phyloP scores from a whole-genome alignment of 2,797 vertebrate genomes.

The Halcyon chelicuti region DNA sequence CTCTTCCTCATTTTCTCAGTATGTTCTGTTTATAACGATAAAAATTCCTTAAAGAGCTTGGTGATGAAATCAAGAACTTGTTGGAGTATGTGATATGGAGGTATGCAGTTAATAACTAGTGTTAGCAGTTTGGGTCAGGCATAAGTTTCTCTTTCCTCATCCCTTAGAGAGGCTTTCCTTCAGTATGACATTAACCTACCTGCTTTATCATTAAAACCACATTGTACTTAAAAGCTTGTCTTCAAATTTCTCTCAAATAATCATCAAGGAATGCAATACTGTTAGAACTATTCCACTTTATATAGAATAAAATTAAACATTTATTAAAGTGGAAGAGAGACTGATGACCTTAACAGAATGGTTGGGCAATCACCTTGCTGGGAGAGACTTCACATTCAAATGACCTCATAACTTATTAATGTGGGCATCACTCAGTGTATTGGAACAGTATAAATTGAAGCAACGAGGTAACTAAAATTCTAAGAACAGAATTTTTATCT shows the following conservation, averaged over 20 bases:
- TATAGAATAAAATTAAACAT: constrained; percentile 50
- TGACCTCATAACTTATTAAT: constrained; percentile 13
- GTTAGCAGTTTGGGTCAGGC: neutral
- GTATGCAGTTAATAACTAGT: neutral
- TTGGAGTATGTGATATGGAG: neutral
- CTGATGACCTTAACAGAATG: neutral
- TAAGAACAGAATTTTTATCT: neutral
- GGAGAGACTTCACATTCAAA: constrained; percentile 5
- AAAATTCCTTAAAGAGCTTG: neutral
- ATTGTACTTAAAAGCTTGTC: neutral
- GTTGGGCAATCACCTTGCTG: neutral
- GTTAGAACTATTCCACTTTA: neutral
- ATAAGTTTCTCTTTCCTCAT: neutral
- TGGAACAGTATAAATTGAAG: neutral
- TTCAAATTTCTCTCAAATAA: constrained; percentile 31
- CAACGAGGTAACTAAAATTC: neutral
- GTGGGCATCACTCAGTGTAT: neutral
- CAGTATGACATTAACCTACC: neutral
- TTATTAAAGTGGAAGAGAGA: neutral
- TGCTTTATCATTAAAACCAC: neutral
- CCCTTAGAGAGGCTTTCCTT: neutral
- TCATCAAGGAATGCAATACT: neutral
- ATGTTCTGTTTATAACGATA: neutral
- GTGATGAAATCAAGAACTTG: neutral
- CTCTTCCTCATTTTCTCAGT: neutral